A percentile compares a stretch with the other conserved stretches of the same genome.
These are phyloP conservation scores for Lophotriccus pileatus DNA, from an alignment of 2,797 vertebrate genomes.

Conservation along the genomic window DNA sequence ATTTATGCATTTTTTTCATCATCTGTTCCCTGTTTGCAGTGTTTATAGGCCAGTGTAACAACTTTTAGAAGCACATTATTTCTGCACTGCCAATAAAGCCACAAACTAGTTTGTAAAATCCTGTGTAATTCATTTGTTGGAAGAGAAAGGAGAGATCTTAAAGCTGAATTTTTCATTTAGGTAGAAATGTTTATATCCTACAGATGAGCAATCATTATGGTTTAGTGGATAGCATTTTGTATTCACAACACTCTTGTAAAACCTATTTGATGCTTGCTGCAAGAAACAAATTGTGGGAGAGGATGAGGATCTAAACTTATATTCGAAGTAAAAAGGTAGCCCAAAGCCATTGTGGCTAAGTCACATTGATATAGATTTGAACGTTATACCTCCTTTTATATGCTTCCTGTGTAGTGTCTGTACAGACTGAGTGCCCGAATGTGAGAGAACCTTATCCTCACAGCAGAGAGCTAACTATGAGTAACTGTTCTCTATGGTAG, in stretches of 20 bases:
- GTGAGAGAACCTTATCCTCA: background rate
- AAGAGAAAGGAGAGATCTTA: background rate
- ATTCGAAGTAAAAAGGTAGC: background rate
- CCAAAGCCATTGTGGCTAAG: background rate
- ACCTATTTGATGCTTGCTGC: background rate
- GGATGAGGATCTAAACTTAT: background rate
- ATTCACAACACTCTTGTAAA: background rate
- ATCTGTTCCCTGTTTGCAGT: background rate
- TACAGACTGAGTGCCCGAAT: background rate
- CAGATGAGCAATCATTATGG: background rate
- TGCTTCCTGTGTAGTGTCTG: background rate
- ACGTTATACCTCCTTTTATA: background rate
- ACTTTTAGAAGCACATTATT: background rate
- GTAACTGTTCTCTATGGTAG: accelerated
- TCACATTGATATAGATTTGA: background rate
- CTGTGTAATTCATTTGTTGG: background rate
- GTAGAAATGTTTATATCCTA: background rate
- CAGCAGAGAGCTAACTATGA: background rate
- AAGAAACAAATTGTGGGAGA: background rate
- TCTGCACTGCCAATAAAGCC: background rate
- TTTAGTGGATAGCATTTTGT: background rate
- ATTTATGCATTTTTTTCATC: background rate
- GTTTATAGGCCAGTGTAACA: background rate
- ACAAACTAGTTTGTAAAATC: background rate
- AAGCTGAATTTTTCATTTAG: background rate